These are phyloP conservation scores for Berghia stephanieae DNA, from an alignment of 1,140 invertebrate genomes.

Conservation along the genomic window DNA sequence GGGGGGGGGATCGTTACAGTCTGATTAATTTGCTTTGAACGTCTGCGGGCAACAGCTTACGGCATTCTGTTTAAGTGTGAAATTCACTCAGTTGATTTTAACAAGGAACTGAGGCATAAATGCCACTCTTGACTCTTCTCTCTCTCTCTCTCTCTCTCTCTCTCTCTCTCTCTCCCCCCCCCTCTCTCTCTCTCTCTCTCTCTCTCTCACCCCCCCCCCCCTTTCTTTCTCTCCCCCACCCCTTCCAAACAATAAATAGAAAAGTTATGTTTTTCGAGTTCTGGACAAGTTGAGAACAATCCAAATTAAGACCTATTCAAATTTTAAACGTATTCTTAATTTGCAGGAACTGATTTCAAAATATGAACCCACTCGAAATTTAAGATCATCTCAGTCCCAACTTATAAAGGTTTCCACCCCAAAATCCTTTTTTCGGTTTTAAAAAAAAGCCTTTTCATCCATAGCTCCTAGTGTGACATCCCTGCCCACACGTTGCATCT, in stretches of 20 bases:
- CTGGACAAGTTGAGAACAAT: not conserved
- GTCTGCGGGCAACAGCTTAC: not conserved
- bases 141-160: not conserved
- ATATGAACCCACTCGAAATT: no score
- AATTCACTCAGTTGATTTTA: no score
- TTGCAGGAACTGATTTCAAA: not conserved
- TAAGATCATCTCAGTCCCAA: no score
- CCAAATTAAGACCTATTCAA: not conserved
- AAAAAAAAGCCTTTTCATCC: no score
- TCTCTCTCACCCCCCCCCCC: constrained; percentile 4
- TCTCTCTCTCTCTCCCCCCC: constrained; percentile 8
- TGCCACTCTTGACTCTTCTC: no score
- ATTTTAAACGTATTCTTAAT: not conserved
- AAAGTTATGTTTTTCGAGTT: not conserved
- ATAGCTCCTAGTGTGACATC: no score
- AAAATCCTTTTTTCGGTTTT: no score
- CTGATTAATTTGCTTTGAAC: not conserved
- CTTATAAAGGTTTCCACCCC: no score
- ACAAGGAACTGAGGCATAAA: no score
- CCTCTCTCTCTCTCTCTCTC: constrained; percentile 1
- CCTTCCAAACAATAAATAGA: not conserved
- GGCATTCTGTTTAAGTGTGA: no score
- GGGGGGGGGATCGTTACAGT: not conserved
- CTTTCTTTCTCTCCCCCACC: not conserved
- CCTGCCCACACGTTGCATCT: no score